Evolutionary conservation across 2,113 vertebrate genomes (phyloP).

Genomic region (Pungitius pungitius): DNA sequence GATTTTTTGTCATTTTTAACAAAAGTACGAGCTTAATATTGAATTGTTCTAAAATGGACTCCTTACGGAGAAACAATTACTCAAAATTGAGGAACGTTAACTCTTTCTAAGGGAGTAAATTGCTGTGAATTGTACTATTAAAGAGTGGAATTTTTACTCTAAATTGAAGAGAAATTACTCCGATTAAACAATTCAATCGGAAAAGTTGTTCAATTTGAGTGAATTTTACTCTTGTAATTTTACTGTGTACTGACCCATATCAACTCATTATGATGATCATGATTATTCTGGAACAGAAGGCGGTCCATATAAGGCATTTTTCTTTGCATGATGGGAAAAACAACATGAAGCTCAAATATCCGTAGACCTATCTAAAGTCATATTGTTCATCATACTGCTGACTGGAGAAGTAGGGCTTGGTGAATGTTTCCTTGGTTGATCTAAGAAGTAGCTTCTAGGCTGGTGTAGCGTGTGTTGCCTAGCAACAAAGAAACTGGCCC

Average conservation of each 20-base stretch:
- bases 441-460: neutral
- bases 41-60: too few relatives aligned
- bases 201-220: too few relatives aligned
- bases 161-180: too few relatives aligned
- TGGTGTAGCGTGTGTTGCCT: neutral
- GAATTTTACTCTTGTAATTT: too few relatives aligned
- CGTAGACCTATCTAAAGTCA: neutral
- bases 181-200: too few relatives aligned
- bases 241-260: constrained; percentile 20
- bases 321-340: neutral
- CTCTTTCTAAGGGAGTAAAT: too few relatives aligned
- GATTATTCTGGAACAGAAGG: neutral
- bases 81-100: too few relatives aligned
- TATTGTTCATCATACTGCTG: neutral
- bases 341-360: neutral
- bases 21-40: too few relatives aligned
- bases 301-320: constrained; percentile 3
- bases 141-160: too few relatives aligned
- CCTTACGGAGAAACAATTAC: too few relatives aligned
- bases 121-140: too few relatives aligned
- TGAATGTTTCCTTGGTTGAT: neutral
- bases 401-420: neutral
- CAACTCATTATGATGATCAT: constrained; percentile 18
- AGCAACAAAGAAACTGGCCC: neutral
- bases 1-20: too few relatives aligned